phyloP scores from a whole-genome alignment of 1,140 invertebrate genomes.

The Lasioglossum albipes region DNA sequence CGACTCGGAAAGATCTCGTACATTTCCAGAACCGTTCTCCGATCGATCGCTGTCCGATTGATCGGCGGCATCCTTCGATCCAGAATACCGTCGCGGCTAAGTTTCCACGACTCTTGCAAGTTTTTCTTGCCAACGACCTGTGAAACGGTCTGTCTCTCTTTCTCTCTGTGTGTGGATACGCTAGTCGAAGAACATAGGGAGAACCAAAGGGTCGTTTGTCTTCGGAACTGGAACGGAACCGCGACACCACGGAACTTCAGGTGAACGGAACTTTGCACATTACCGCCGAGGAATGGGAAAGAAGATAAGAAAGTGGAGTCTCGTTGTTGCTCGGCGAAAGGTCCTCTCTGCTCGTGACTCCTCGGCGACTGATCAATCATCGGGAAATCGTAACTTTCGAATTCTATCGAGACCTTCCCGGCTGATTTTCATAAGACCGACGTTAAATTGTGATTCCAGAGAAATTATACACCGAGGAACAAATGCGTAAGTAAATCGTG shows the following conservation, averaged over 20 bases:
- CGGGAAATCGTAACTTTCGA: not conserved
- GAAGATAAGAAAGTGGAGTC: slow-evolving; percentile 21
- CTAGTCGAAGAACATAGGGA: not conserved
- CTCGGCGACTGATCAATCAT: not conserved
- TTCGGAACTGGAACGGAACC: slow-evolving; percentile 34
- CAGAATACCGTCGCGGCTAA: too few species aligned
- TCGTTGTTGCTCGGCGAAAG: not conserved
- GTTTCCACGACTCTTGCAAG: not conserved
- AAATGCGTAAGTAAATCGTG: too few species aligned
- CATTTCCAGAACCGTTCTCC: too few species aligned
- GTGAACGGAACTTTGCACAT: slow-evolving; percentile 17
- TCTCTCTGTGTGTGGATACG: not conserved
- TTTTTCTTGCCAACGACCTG: not conserved
- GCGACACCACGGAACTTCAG: slow-evolving; percentile 28
- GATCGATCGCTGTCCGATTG: too few species aligned
- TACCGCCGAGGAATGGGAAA: not conserved
- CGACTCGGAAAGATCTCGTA: too few species aligned
- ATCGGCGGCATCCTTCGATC: not conserved
- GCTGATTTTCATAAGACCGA: too few species aligned
- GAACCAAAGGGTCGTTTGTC: slow-evolving; percentile 12
- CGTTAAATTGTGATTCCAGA: too few species aligned
- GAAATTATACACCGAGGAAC: too few species aligned
- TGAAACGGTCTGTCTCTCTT: not conserved
- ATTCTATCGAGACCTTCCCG: too few species aligned
- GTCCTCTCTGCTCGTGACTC: not conserved